A percentile compares a stretch with the other conserved stretches of the same genome.
These are phyloP conservation scores for Nerophis lumbriciformis DNA, from an alignment of 2,113 vertebrate species.

Conservation along the genomic window DNA sequence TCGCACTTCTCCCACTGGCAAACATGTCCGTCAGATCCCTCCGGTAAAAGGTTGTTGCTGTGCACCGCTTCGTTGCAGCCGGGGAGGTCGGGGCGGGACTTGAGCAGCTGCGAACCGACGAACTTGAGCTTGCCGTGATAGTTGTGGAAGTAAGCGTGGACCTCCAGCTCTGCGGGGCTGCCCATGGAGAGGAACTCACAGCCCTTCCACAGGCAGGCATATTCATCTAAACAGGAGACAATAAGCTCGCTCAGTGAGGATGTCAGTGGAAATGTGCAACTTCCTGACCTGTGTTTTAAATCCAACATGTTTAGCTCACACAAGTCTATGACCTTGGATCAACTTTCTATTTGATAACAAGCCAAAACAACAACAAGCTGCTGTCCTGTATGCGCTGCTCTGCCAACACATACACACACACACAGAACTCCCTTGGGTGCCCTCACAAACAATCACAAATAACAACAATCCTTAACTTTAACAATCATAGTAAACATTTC, in stretches of 20 bases:
- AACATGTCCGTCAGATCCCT: conserved; percentile 55
- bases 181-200: conserved; percentile 69
- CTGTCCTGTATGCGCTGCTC: no score
- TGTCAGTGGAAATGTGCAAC: no score
- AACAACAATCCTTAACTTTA: no score
- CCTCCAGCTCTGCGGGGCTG: conserved; percentile 58
- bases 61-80: conserved; percentile 59
- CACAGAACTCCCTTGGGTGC: no score
- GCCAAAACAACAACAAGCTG: no score
- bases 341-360: no score
- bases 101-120: conserved; percentile 55
- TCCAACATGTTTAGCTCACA: no score
- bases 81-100: conserved; percentile 58
- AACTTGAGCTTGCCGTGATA: conserved; percentile 72
- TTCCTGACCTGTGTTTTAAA: neutral
- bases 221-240: conserved; percentile 53
- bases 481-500: no score
- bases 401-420: no score
- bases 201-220: conserved; percentile 66
- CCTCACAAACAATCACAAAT: no score
- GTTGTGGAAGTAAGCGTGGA: conserved; percentile 66
- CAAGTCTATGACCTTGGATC: no score
- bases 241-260: neutral
- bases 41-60: conserved; percentile 66
- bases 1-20: conserved; percentile 77